These are phyloP conservation scores for Pinna nobilis DNA, from an alignment of 1,140 invertebrate species.

Conservation along the genomic window DNA sequence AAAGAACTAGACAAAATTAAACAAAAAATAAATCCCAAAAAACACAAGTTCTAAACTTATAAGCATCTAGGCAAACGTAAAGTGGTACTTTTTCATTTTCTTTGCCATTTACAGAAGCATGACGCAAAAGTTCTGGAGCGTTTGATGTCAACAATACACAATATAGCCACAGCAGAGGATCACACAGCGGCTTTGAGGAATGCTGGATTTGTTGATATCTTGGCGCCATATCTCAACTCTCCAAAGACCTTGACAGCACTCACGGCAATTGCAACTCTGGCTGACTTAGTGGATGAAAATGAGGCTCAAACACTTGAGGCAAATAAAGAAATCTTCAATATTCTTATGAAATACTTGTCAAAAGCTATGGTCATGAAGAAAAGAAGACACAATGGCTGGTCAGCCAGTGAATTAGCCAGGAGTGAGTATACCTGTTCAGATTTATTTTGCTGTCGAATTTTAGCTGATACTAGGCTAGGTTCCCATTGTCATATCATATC, in stretches of 20 bases:
- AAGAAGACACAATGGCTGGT: constrained; percentile 24
- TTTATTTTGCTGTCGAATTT: constrained; percentile 45
- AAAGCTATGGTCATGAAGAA: constrained; percentile 1
- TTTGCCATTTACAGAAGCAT: background rate
- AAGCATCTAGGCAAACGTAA: background rate
- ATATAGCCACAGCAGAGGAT: constrained; percentile 13
- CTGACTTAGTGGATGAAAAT: constrained; percentile 29
- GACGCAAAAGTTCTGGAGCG: background rate
- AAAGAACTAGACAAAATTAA: too few species aligned
- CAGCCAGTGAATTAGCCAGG: constrained; percentile 20
- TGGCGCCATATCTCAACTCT: constrained; percentile 9
- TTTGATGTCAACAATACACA: constrained; percentile 15
- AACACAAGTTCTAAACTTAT: background rate
- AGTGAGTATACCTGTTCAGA: constrained; percentile 21
- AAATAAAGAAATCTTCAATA: constrained; percentile 12
- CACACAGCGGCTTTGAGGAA: background rate
- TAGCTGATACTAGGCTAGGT: too few species aligned
- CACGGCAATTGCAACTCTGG: constrained; percentile 14
- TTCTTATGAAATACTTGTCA: constrained; percentile 12
- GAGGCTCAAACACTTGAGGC: constrained; percentile 3
- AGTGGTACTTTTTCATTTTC: background rate
- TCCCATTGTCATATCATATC: too few species aligned
- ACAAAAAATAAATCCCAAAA: too few species aligned
- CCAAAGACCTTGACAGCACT: background rate
- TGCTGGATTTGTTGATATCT: constrained; percentile 14